Conservation (phyloP, 2,888 invertebrate genomes). For the Stratiomys singularior region DNA sequence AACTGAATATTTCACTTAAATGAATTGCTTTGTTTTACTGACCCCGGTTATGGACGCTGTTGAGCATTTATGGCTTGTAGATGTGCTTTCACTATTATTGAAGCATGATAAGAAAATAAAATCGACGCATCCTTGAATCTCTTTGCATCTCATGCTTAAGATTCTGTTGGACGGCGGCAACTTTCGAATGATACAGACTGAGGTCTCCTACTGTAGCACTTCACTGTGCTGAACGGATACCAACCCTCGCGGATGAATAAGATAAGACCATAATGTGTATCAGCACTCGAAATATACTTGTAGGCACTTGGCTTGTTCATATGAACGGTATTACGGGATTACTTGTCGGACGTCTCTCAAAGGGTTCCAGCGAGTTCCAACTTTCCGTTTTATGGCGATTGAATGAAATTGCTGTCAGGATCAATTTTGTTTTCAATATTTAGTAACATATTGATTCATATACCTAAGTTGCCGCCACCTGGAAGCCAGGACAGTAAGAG, state of each 20-base stretch:
- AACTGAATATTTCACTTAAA: neutral
- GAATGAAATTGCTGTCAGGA: neutral
- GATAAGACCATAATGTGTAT: neutral
- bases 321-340: neutral
- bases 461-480: too few species aligned
- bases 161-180: too few species aligned
- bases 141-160: too few species aligned
- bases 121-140: too few species aligned
- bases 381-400: neutral
- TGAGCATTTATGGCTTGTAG: too few species aligned
- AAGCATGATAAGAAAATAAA: too few species aligned
- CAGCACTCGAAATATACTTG: neutral
- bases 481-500: too few species aligned
- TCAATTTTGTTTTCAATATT: too few species aligned
- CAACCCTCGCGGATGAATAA: neutral
- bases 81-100: too few species aligned
- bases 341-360: neutral
- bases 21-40: constrained; percentile 3
- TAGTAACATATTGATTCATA: too few species aligned
- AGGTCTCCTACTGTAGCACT: neutral
- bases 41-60: neutral
- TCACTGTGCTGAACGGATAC: too few species aligned
- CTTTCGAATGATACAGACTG: too few species aligned
- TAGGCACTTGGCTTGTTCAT: neutral
- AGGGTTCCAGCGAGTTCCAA: neutral